Base-by-base conservation (phyloP, 2,888 invertebrate genomes). In the Rhyacophila evoluta region DNA sequence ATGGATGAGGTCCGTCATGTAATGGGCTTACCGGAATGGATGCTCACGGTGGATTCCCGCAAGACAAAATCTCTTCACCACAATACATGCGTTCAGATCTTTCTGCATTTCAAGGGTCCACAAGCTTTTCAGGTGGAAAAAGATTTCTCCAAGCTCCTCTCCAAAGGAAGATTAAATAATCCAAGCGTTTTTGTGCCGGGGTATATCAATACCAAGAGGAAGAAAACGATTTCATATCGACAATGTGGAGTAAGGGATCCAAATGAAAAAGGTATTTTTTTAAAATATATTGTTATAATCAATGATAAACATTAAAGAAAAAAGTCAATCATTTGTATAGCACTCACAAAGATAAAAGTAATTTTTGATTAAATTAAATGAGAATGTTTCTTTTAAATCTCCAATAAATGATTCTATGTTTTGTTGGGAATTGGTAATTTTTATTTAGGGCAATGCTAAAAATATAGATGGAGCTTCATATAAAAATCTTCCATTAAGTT, bases 21-120 rank as follows among this genome's bases (percentile, higher is more conserved):
- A 29, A 91, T 97, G 93, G 96, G 96, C 29, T 93, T 95, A 76
- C 97, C 97, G 0, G 94, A 94, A 85, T 97, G 97, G 97, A 95
- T 97, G 93, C 85, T 97, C 83, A 93, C 94, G 15, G 94, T 96
- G 75, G 97, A 97, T 88, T 92, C 94, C 38, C 91, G 97, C 4
- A 93, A 93, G 85, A 96, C 96, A 0, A 94, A 94, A 85, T 87
- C 91, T 29, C 88, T 97, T 74, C 95, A 96, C 85, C 91, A 92
- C 82, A 94, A 94, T 77, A 91, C 94, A 70, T 97, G 97, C 85
- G 90, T 97, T 15, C 97, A 97, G 87, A 90, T 97, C 84, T 90
- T 96, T 76, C 90, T 97, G 84, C 97, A 97, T 87, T 97, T 97
- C 86, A 94, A 93, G n/a, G 94, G 95, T 0, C 95, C 96, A 0